phyloP scores from a whole-genome alignment of 2,797 vertebrate genomes.

The Cyclura pinguis region DNA sequence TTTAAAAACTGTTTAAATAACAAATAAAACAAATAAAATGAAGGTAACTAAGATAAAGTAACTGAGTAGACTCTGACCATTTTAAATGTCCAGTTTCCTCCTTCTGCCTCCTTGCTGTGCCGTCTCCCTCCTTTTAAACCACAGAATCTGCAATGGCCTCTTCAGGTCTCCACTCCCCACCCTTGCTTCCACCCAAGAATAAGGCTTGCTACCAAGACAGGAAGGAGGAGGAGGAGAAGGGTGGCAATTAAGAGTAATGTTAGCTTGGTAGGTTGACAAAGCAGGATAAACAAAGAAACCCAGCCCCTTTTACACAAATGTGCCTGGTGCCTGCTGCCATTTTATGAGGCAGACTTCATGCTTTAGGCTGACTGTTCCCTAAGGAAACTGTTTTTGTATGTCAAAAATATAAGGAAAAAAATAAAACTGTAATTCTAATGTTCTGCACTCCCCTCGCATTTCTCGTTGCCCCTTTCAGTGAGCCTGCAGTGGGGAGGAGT shows the following conservation, averaged over 20 bases:
- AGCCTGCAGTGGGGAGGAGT: neutral
- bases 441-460: no score
- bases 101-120: fast-evolving
- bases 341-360: neutral
- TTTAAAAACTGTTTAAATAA: neutral
- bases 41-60: neutral
- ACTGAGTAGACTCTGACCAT: neutral
- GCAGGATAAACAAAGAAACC: neutral
- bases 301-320: conserved; percentile 30
- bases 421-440: neutral
- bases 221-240: conserved; percentile 39
- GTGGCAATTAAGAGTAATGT: neutral
- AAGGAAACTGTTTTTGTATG: neutral
- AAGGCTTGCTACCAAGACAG: conserved; percentile 13
- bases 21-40: neutral
- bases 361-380: neutral
- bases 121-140: neutral
- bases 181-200: conserved; percentile 10
- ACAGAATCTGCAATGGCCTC: neutral
- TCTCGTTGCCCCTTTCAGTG: no score
- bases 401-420: neutral
- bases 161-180: neutral
- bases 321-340: neutral
- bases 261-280: conserved; percentile 24
- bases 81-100: neutral